Conservation (phyloP, 2,888 invertebrate genomes). For the Osmoderma eremita region DNA sequence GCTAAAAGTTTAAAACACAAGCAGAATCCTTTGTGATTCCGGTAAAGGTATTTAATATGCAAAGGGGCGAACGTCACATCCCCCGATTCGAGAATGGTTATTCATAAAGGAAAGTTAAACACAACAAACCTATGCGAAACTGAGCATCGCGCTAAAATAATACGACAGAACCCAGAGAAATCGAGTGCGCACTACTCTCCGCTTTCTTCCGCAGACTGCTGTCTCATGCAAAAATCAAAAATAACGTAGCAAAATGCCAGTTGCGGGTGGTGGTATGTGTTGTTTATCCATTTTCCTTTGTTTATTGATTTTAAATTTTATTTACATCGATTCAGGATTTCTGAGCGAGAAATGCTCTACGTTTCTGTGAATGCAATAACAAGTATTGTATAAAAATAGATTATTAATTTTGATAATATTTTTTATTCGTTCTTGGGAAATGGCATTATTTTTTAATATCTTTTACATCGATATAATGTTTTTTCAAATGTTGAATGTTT, state of each 20-base stretch:
- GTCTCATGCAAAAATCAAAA: conserved; percentile 49
- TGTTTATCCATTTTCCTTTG: too few relatives aligned
- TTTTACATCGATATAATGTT: too few relatives aligned
- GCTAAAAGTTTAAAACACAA: conserved; percentile 38
- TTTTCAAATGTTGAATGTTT: too few relatives aligned
- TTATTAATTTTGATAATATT: too few relatives aligned
- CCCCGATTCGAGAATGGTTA: conserved; percentile 43
- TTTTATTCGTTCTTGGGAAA: too few relatives aligned
- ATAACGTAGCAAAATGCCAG: conserved; percentile 48
- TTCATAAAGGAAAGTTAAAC: conserved; percentile 52
- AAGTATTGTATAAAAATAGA: too few relatives aligned
- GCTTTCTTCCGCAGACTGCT: conserved; percentile 39
- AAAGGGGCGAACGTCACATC: conserved; percentile 9
- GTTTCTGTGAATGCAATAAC: too few relatives aligned
- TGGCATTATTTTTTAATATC: too few relatives aligned
- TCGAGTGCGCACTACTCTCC: neutral
- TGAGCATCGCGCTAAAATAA: conserved; percentile 47
- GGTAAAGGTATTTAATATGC: conserved; percentile 42
- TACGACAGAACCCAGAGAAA: conserved; percentile 21
- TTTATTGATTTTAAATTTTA: too few relatives aligned
- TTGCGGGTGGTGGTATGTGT: too few relatives aligned
- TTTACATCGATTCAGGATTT: too few relatives aligned
- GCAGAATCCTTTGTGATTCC: conserved; percentile 39
- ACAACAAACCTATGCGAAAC: conserved; percentile 47
- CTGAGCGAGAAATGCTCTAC: too few relatives aligned